Percentiles rank a stretch among this genome's conserved stretches.
phyloP scores from a whole-genome alignment of 2,797 vertebrate species.

The Sebastes aleutianus region DNA sequence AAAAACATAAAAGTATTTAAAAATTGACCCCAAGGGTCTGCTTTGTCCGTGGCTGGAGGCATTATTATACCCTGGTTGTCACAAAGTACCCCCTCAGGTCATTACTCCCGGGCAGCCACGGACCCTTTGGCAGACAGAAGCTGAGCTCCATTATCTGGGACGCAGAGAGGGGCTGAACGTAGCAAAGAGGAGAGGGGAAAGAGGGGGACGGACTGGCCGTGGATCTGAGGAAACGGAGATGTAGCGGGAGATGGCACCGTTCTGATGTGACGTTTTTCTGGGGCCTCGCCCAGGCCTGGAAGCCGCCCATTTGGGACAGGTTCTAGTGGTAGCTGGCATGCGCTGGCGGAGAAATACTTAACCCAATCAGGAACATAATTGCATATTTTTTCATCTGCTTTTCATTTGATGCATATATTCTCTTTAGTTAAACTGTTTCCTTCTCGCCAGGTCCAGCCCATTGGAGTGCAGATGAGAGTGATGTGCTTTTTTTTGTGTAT shows the following conservation, averaged over 20 bases:
- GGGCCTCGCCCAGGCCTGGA: slow-evolving; percentile 71
- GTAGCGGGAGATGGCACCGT: slow-evolving; percentile 54
- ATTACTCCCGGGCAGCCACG: slow-evolving; percentile 83
- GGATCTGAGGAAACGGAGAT: slow-evolving; percentile 74
- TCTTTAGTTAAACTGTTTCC: slow-evolving; percentile 82
- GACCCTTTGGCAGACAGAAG: slow-evolving; percentile 83
- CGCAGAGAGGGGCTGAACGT: slow-evolving; percentile 62
- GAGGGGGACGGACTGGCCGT: slow-evolving; percentile 68
- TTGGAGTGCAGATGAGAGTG: slow-evolving; percentile 71
- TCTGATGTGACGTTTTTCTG: slow-evolving; percentile 72
- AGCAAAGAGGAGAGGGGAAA: slow-evolving; percentile 66
- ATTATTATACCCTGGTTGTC: slow-evolving; percentile 87
- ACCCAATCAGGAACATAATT: slow-evolving; percentile 85
- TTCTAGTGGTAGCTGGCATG: slow-evolving; percentile 57
- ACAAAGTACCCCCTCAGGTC: slow-evolving; percentile 85
- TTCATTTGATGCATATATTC: slow-evolving; percentile 89
- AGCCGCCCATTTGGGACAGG: slow-evolving; percentile 74
- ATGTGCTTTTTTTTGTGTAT: slow-evolving; percentile 51
- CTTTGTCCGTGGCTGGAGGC: slow-evolving; percentile 86
- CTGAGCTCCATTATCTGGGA: slow-evolving; percentile 84
- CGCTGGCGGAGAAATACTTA: slow-evolving; percentile 80
- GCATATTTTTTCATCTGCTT: slow-evolving; percentile 82
- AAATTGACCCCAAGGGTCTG: slow-evolving; percentile 87
- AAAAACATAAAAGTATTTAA: slow-evolving; percentile 88
- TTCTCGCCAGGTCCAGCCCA: slow-evolving; percentile 61